Conservation (phyloP, 2,113 vertebrate genomes). For the Diadophis punctatus region DNA sequence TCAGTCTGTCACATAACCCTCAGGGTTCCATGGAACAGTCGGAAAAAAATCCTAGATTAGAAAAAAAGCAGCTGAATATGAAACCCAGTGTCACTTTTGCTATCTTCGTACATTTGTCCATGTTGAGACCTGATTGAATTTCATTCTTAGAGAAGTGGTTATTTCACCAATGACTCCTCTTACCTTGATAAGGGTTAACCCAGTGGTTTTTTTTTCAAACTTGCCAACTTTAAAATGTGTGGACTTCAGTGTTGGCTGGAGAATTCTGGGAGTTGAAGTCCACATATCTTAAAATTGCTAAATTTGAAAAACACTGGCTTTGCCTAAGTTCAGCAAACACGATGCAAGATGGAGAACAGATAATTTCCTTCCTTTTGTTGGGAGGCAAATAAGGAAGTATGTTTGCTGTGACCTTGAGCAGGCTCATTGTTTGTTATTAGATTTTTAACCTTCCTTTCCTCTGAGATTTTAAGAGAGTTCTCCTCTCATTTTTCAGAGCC, state of each 20-base stretch:
- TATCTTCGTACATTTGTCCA: background rate
- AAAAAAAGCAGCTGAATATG: background rate
- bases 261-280: background rate
- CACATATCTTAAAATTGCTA: background rate
- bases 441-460: background rate
- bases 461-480: background rate
- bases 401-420: background rate
- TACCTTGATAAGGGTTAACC: background rate
- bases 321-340: background rate
- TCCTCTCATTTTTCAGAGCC: background rate
- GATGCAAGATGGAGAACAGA: background rate
- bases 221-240: background rate
- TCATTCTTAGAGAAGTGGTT: background rate
- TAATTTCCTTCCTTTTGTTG: background rate
- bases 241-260: background rate
- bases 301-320: background rate
- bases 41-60: background rate
- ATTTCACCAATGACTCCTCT: background rate
- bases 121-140: background rate
- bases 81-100: background rate
- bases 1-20: background rate
- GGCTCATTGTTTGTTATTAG: background rate
- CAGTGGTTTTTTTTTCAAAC: background rate
- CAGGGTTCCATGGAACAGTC: background rate
- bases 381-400: background rate